Percentiles rank a stretch among this genome's conserved stretches.
phyloP scores from a whole-genome alignment of 2,888 invertebrate genomes.

The Allacma fusca region DNA sequence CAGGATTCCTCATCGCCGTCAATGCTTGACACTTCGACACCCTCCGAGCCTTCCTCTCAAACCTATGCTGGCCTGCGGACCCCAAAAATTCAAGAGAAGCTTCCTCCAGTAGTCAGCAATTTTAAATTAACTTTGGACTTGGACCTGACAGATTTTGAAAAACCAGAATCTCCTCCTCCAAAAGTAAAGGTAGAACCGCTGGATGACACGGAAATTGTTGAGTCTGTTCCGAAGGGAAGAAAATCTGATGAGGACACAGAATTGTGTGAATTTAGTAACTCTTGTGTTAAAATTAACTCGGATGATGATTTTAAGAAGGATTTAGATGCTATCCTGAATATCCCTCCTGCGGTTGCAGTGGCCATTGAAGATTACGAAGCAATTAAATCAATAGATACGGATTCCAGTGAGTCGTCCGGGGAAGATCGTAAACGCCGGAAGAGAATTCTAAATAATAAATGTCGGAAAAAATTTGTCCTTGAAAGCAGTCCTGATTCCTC shows the following conservation, averaged over 20 bases:
- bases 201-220: neutral
- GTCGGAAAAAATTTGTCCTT: neutral
- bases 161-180: neutral
- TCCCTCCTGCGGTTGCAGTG: neutral
- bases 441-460: neutral
- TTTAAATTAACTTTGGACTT: neutral
- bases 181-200: neutral
- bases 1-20: conserved; percentile 18
- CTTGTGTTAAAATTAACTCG: too few relatives aligned
- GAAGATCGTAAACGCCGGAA: conserved; percentile 1
- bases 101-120: neutral
- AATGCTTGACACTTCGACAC: neutral
- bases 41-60: neutral
- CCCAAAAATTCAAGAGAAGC: neutral
- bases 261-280: too few relatives aligned
- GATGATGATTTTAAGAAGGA: conserved; percentile 17
- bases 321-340: conserved; percentile 31
- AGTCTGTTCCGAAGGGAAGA: neutral
- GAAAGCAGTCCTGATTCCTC: neutral
- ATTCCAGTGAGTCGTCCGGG: neutral
- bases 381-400: neutral
- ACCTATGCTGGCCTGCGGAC: neutral
- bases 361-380: neutral
- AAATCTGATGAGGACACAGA: too few relatives aligned
- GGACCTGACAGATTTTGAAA: neutral